These are phyloP conservation scores for Lithophane ornitopus DNA, from an alignment of 2,888 invertebrate genomes.

Conservation along the genomic window DNA sequence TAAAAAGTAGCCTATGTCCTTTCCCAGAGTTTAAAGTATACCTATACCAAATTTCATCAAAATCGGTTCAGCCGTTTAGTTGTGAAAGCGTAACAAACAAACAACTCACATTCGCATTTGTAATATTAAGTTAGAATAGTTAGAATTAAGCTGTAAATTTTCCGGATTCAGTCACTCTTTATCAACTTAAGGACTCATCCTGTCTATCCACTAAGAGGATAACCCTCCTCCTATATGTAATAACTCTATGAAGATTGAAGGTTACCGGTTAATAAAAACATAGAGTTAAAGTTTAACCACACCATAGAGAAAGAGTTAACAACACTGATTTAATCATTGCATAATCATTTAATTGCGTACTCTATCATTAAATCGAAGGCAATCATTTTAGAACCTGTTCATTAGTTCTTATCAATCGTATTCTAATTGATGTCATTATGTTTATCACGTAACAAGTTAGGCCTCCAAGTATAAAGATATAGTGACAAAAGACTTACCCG, in stretches of 20 bases:
- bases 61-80: background rate
- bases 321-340: constrained; percentile 20
- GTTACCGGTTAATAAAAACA: background rate
- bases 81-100: background rate
- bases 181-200: too few relatives aligned
- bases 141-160: background rate
- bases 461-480: background rate
- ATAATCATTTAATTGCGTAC: constrained; percentile 26
- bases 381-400: constrained; percentile 29
- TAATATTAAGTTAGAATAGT: background rate
- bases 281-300: constrained; percentile 8
- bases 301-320: constrained; percentile 32
- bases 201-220: too few relatives aligned
- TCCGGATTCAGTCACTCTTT: too few relatives aligned
- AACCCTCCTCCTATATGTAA: too few relatives aligned
- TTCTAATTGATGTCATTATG: constrained; percentile 27
- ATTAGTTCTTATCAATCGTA: constrained; percentile 23
- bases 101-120: background rate
- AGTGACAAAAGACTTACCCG: constrained; percentile 37
- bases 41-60: background rate
- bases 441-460: constrained; percentile 16
- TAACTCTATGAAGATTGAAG: too few relatives aligned
- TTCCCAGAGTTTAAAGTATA: background rate
- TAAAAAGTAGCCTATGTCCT: too few relatives aligned
- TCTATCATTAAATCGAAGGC: constrained; percentile 19